Conservation (phyloP, 2,113 vertebrate genomes). For the Struthidea cinerea region DNA sequence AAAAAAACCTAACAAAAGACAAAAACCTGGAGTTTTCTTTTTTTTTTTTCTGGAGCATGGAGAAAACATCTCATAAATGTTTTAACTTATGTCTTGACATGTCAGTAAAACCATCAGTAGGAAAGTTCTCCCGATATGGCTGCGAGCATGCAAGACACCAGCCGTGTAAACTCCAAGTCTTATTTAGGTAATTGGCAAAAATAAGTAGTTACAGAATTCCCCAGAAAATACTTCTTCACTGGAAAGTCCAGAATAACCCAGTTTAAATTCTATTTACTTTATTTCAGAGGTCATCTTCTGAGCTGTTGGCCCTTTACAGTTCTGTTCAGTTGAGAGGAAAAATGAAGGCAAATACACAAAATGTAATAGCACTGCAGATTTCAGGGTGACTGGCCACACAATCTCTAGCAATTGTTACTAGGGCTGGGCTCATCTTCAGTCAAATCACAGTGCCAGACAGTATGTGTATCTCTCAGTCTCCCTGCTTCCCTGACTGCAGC, state of each 20-base stretch:
- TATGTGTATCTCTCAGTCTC: background rate
- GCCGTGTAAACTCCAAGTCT: background rate
- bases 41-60: background rate
- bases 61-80: background rate
- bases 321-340: background rate
- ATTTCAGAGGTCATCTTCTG: background rate
- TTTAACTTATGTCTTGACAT: background rate
- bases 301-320: background rate
- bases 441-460: background rate
- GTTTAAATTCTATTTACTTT: background rate
- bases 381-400: background rate
- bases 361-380: background rate
- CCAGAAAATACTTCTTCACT: background rate
- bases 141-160: background rate
- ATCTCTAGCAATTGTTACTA: background rate
- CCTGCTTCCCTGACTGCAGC: background rate
- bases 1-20: background rate
- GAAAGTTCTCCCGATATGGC: background rate
- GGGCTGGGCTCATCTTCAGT: background rate
- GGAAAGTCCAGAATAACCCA: background rate
- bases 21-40: rapidly evolving
- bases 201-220: background rate
- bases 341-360: background rate
- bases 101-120: background rate
- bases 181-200: background rate